phyloP scores from a whole-genome alignment of 53 echinoderm and acorn worm genomes.

The Hippasteria phrygiana region DNA sequence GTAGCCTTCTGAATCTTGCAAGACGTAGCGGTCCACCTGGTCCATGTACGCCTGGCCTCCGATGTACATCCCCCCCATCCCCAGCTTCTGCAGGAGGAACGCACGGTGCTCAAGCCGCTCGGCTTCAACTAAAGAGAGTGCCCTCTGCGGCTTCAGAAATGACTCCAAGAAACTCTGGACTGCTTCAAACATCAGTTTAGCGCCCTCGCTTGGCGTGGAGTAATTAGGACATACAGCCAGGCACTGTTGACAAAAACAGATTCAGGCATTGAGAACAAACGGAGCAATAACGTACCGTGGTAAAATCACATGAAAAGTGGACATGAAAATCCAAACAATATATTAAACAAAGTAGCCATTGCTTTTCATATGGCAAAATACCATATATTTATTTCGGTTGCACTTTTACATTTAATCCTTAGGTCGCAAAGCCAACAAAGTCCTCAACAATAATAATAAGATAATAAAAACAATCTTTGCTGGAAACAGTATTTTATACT shows the following conservation, averaged over 20 bases:
- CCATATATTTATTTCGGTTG: no score
- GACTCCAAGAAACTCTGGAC: conserved; percentile 67
- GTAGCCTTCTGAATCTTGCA: background rate
- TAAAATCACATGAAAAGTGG: no score
- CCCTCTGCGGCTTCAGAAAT: conserved; percentile 64
- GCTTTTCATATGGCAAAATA: no score
- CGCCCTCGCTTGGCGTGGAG: conserved; percentile 79
- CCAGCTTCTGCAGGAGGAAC: conserved; percentile 71
- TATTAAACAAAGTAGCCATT: no score
- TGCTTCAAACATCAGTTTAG: conserved; percentile 87
- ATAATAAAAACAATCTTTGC: no score
- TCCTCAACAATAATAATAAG: no score
- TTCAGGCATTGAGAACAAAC: background rate
- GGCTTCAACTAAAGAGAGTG: conserved; percentile 63
- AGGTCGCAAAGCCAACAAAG: no score
- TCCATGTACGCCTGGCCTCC: conserved; percentile 74
- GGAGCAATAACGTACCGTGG: background rate
- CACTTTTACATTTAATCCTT: no score
- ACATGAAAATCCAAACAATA: no score
- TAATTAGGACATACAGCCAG: conserved; percentile 71
- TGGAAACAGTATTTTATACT: no score
- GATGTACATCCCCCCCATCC: conserved; percentile 85
- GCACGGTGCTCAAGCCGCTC: conserved; percentile 79
- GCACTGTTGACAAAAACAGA: conserved; percentile 59
- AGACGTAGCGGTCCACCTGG: conserved; percentile 65